phyloP scores from a whole-genome alignment of 2,113 vertebrate species.

The Limnothrissa miodon region DNA sequence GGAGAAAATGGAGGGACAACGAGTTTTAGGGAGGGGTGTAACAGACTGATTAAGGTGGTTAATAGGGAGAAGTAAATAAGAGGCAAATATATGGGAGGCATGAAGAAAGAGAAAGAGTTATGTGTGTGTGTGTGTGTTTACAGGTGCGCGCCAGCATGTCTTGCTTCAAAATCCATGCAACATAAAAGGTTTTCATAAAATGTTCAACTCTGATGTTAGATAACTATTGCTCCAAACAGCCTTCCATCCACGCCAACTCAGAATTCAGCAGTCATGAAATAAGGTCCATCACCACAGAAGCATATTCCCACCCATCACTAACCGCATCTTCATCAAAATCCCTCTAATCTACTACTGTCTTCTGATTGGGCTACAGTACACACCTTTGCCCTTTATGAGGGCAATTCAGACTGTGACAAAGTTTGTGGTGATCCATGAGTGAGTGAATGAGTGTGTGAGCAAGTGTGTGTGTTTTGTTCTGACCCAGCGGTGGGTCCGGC shows the following conservation, averaged over 20 bases:
- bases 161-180: not conserved
- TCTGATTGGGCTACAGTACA: not conserved
- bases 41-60: not conserved
- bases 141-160: not conserved
- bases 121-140: conserved; percentile 8
- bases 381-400: not conserved
- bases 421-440: not conserved
- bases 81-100: not conserved
- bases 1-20: not conserved
- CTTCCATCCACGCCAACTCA: not conserved
- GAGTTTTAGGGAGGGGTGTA: not conserved
- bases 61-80: not conserved
- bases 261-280: not conserved
- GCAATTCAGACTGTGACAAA: not conserved
- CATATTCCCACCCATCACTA: not conserved
- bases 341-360: not conserved
- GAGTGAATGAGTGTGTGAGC: not conserved
- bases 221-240: not conserved
- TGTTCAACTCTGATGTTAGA: not conserved
- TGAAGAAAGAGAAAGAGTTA: conserved; percentile 16
- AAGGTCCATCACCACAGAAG: not conserved
- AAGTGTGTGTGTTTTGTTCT: not conserved
- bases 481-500: not conserved
- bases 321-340: conserved; percentile 1
- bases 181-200: not conserved